Evolutionary conservation across 1,140 invertebrate genomes (phyloP), one percentile per base, ranked within the genome.

Genomic region (Hyphantria cunea): DNA sequence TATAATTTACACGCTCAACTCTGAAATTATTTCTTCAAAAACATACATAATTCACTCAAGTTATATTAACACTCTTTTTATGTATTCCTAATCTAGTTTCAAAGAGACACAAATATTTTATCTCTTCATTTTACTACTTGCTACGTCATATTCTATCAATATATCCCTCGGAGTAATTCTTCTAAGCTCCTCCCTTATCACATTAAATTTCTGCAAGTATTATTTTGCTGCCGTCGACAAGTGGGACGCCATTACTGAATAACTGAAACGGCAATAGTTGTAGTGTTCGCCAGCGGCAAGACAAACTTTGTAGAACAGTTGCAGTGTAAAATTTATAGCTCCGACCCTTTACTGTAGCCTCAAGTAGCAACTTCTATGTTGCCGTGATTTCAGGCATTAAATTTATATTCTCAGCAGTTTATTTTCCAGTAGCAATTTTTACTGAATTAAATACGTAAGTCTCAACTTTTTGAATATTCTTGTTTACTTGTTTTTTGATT

Each of bases 141-240:
- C 13, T 8, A 45, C 42, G 53, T 55, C 53, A 55, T 56, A 56
- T 56, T 56, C 34, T 56, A 56, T 56, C 53, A 56, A 56, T 56
- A 56, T 56, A 56, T 33, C 53, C 53, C 1, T 34, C 53, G 9
- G 14, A 37, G 53, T 47, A 42, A 45, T 56, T 56, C 42, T 45
- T 56, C 42, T 45, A 47, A 56, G 42, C 53, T 47, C 53, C 25
- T 56, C 53, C 42, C 53, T 37, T 56, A 42, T 56, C 41, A 56
- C 47, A 56, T 56, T 56, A 56, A 47, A 56, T 13, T 56, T 47
- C 15, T 9, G 14, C 53, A 45, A 56, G 45, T 13, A 47, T 45
- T 34, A 56, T 37, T 56, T 56, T 56, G 53, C 53, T 34, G 53
- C 34, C 34, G 25, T 33, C 42, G 42, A 15, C 42, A 56, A 56